Base-by-base conservation (phyloP, 2,113 vertebrate genomes). In the Hydropotes inermis region DNA sequence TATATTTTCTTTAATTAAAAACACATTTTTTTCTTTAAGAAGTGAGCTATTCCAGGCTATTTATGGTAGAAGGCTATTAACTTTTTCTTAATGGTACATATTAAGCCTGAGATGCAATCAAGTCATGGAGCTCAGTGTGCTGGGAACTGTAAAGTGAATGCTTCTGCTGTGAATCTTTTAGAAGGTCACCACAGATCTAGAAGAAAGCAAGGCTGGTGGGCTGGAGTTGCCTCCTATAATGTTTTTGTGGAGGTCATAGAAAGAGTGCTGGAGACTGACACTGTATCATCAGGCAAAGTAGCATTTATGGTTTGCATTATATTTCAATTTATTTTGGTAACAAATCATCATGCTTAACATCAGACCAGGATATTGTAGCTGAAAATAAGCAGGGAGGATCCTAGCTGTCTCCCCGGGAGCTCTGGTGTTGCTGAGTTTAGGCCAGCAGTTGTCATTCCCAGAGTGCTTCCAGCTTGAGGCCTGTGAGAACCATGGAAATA, bases 261-360 rank as follows among this genome's bases (percentile, higher is more conserved):
- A 39, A 45, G 2, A 5, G 4, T 4, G 47, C 57, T 88, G 19
- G 93, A 92, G 47, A 39, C 8, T 54, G 76, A 6, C 6, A 3
- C 3, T 12, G 19, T n/a, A 79, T 36, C 19, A 87, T 78, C 45
- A 84, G 14, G 86, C 58, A 50, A 7, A 25, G 6, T 43, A 55
- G 19, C 25, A 50, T 50, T 94, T 97, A 39, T 89, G 57, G 52
- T 89, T 93, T 95, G 70, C 86, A 89, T 64, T 96, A 0, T 39
- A 94, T 94, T 96, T 95, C 57, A 55, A 39, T 97, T 98, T 97
- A 97, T 97, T 98, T 85, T 89, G 16, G 45, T 45, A 88, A 28
- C 17, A 97, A 94, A 93, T 97, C 16, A 91, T 55, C 28, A 95
- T 2, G 17, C 25, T 95, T 50, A 58, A 91, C 36, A 74, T 58